Evolutionary conservation across 1,140 invertebrate species (phyloP), one percentile per base, ranked within the genome.

Genomic region (Heliothis virescens): DNA sequence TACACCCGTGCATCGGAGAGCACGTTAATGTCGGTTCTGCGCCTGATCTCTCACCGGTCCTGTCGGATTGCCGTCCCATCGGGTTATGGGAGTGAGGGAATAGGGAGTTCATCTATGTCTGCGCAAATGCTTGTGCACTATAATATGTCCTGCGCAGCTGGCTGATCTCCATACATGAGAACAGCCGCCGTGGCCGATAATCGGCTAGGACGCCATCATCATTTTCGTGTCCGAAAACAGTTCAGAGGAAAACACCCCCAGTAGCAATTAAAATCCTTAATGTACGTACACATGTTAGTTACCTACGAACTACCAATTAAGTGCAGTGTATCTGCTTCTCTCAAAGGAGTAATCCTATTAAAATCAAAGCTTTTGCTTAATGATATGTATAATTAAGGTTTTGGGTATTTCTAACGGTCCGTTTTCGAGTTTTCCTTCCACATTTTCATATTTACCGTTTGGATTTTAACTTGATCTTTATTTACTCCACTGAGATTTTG

Each of bases 271-370:
- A 53, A 53, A n/a, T 53, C 52, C n/a, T 3, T 16, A 53, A 53
- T n/a, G 52, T n/a, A n/a, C 52, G 52, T n/a, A 53, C 16, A 57
- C 7, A 21, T 57, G 55, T 21, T 16, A 16, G 18, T 11, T n/a
- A 57, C 55, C 9, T 57, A 57, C 11, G 55, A 57, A 57, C 18
- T 57, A 16, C 7, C 55, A 57, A 57, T 57, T 57, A 57, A 10
- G 55, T 57, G 55, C 55, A 57, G 18, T 57, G 16, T 16, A 9
- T 57, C 21, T 21, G 21, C 55, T 10, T 2, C 18, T 57, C 55
- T 57, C 55, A 21, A 57, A 57, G 55, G 55, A 57, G 55, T 57
- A 21, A 57, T 57, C 55, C 55, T 12, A 57, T 57, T 57, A 57
- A 21, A 57, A 57, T 12, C 55, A 57, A 16, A 21, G 55, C 55